phyloP scores from a whole-genome alignment of 2,888 invertebrate species.

The Trichogramma evanescens region DNA sequence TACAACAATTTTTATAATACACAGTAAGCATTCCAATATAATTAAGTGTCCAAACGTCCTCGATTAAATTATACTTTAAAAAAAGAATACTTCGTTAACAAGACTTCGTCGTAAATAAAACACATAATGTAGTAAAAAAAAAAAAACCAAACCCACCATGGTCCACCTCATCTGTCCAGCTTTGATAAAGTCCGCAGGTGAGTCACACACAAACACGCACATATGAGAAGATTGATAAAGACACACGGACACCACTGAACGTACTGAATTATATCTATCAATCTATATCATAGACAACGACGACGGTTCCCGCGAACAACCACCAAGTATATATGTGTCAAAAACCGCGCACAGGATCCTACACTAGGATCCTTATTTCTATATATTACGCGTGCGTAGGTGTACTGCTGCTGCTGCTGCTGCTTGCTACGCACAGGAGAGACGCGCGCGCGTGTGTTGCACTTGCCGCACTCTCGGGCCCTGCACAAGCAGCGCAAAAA shows the following conservation, averaged over 20 bases:
- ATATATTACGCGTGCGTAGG: too few species aligned
- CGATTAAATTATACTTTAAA: neutral
- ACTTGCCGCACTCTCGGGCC: slow-evolving; percentile 5
- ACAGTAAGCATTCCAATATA: too few species aligned
- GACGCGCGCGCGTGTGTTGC: neutral
- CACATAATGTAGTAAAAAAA: neutral
- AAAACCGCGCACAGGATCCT: neutral
- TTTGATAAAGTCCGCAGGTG: neutral
- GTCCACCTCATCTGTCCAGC: slow-evolving; percentile 17
- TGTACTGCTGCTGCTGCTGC: too few species aligned
- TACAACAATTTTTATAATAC: too few species aligned
- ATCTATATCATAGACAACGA: too few species aligned
- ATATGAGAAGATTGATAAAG: too few species aligned
- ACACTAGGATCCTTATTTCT: too few species aligned
- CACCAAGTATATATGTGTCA: neutral
- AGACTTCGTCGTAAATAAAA: neutral
- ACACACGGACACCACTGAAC: too few species aligned
- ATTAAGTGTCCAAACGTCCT: neutral
- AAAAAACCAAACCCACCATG: slow-evolving; percentile 16
- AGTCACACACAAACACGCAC: too few species aligned
- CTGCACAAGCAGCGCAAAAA: slow-evolving; percentile 9
- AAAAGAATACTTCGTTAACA: neutral
- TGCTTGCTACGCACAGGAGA: too few species aligned
- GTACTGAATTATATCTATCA: too few species aligned
- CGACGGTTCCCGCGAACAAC: too few species aligned